phyloP scores from a whole-genome alignment of 2,113 vertebrate species.

The Myotis yumanensis region DNA sequence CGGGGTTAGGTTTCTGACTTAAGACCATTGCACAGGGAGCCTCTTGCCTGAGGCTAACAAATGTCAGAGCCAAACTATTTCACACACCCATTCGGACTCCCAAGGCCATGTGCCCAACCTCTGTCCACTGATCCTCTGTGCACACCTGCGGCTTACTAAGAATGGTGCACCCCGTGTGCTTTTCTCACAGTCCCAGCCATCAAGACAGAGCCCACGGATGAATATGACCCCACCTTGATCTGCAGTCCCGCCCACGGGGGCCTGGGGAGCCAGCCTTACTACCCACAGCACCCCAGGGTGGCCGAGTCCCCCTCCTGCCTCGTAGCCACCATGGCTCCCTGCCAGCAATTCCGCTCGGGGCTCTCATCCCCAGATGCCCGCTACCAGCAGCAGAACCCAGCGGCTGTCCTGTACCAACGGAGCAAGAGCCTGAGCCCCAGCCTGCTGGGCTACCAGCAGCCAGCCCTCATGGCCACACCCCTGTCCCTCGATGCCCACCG shows the following conservation, averaged over 20 bases:
- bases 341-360: constrained; percentile 91
- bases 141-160: background rate
- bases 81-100: accelerated
- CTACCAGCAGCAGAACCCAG: constrained; percentile 92
- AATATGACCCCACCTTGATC: constrained; percentile 92
- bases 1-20: background rate
- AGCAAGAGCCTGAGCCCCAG: constrained; percentile 90
- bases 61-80: accelerated
- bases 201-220: constrained; percentile 96
- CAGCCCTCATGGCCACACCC: constrained; percentile 79
- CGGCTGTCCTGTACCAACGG: constrained; percentile 91
- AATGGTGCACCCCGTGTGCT: constrained; percentile 72
- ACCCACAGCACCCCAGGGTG: constrained; percentile 88
- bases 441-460: constrained; percentile 90
- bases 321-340: constrained; percentile 90
- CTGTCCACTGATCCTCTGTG: accelerated
- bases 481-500: constrained; percentile 90
- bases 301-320: constrained; percentile 90
- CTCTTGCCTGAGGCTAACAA: background rate
- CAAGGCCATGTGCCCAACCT: accelerated
- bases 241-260: constrained; percentile 89
- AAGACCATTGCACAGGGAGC: background rate
- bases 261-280: constrained; percentile 92
- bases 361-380: constrained; percentile 88
- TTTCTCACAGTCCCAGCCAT: constrained; percentile 92